Evolutionary conservation across 2,113 vertebrate species (phyloP).

Genomic region (Numenius arquata): DNA sequence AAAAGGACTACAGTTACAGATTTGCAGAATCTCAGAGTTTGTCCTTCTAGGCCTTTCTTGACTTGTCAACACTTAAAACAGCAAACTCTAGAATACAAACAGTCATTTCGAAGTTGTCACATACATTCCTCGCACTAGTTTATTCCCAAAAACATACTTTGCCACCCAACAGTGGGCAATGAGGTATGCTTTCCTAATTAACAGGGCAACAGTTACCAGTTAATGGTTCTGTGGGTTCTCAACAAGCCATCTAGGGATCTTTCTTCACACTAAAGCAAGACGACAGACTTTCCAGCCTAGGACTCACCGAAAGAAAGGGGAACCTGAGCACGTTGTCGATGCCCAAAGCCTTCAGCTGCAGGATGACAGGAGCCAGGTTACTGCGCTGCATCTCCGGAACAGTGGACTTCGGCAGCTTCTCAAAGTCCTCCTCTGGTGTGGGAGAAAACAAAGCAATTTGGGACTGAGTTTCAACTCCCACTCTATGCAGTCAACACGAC

Average conservation of each 20-base stretch:
- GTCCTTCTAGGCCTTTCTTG: not conserved
- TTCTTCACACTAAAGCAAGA: not conserved
- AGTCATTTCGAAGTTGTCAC: not conserved
- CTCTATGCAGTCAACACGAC: rapidly evolving
- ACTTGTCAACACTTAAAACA: not conserved
- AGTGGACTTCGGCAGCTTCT: slow-evolving; percentile 87
- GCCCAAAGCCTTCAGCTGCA: slow-evolving; percentile 97
- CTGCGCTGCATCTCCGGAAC: slow-evolving; percentile 98
- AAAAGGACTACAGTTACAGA: not conserved
- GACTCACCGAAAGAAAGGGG: slow-evolving; percentile 94
- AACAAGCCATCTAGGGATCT: too few relatives aligned
- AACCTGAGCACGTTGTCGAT: slow-evolving; percentile 98
- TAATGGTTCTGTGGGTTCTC: not conserved
- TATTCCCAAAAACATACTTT: not conserved
- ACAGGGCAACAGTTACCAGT: not conserved
- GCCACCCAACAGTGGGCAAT: not conserved
- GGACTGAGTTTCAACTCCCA: not conserved
- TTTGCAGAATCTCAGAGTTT: not conserved
- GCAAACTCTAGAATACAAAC: not conserved
- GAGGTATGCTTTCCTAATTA: not conserved
- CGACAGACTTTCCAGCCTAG: not conserved
- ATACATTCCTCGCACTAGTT: not conserved
- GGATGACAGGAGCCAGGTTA: slow-evolving; percentile 93
- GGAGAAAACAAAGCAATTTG: slow-evolving; percentile 4
- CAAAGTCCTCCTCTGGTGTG: slow-evolving; percentile 91